A percentile compares a stretch with the other conserved stretches of the same genome.
phyloP scores from a whole-genome alignment of 2,113 vertebrate species.

The Montifringilla adamsi region DNA sequence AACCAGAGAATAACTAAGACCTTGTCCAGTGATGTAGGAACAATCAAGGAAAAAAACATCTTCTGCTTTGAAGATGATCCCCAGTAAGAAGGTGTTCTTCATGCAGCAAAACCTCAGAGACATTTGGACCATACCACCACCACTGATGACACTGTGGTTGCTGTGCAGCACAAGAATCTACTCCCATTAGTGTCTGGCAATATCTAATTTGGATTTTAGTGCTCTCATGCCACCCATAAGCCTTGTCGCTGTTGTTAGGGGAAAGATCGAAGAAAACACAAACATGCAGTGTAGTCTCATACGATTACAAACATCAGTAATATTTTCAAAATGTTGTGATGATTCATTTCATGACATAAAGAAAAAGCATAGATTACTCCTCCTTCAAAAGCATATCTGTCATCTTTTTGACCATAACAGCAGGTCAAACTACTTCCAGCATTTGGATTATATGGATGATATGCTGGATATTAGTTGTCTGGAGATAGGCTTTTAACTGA shows the following conservation, averaged over 20 bases:
- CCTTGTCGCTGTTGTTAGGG: background rate
- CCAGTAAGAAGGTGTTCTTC: background rate
- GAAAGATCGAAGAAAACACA: background rate
- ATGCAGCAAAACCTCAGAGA: background rate
- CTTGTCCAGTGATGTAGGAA: background rate
- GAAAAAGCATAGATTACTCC: background rate
- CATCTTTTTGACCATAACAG: background rate
- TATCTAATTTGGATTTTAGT: background rate
- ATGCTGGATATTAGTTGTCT: background rate
- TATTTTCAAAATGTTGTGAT: slow-evolving; percentile 5
- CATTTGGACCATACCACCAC: background rate
- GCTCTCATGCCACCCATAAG: background rate
- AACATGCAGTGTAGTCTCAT: background rate
- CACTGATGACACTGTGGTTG: background rate
- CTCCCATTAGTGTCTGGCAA: background rate
- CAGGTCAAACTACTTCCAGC: background rate
- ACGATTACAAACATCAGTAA: background rate
- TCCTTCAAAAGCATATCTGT: background rate
- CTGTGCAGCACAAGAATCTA: background rate
- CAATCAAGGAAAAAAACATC: background rate
- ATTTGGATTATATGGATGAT: background rate
- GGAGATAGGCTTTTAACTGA: background rate
- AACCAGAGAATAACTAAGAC: background rate
- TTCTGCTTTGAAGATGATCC: background rate
- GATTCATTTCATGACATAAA: background rate